Percentiles rank a stretch among this genome's conserved stretches.
Evolutionary conservation across 2,113 vertebrate species (phyloP).

Genomic region (Bombycilla garrulus): DNA sequence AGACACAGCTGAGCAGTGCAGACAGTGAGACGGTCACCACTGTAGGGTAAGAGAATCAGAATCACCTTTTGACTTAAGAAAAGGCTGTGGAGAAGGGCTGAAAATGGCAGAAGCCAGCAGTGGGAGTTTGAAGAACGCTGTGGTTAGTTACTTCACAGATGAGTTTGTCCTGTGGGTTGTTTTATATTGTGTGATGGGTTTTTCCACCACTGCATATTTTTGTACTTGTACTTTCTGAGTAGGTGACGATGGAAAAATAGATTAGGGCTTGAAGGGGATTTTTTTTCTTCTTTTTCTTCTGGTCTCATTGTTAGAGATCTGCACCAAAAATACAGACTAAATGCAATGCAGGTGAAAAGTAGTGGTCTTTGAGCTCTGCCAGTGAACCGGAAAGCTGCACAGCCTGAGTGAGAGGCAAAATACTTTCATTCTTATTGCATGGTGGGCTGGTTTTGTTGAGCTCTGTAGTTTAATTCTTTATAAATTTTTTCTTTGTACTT

Average conservation of each 20-base stretch:
- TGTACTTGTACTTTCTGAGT: constrained; percentile 68
- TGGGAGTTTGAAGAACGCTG: constrained; percentile 7
- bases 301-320: constrained; percentile 51
- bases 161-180: constrained; percentile 49
- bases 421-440: constrained; percentile 37
- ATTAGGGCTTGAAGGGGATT: neutral
- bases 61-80: neutral
- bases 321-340: constrained; percentile 7
- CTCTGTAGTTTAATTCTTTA: neutral
- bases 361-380: constrained; percentile 58
- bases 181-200: constrained; percentile 61
- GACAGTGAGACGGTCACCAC: neutral
- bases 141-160: constrained; percentile 63
- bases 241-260: constrained; percentile 61
- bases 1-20: neutral
- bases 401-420: constrained; percentile 23
- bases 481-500: constrained; percentile 15
- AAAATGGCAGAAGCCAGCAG: constrained; percentile 28
- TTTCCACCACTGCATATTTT: constrained; percentile 64
- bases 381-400: constrained; percentile 51
- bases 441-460: neutral
- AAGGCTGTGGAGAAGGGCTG: neutral
- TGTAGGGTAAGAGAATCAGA: neutral
- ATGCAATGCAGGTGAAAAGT: constrained; percentile 39
- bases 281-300: neutral